Evolutionary conservation across 2,113 vertebrate genomes (phyloP).

Genomic region (Onychorhynchus coronatus): DNA sequence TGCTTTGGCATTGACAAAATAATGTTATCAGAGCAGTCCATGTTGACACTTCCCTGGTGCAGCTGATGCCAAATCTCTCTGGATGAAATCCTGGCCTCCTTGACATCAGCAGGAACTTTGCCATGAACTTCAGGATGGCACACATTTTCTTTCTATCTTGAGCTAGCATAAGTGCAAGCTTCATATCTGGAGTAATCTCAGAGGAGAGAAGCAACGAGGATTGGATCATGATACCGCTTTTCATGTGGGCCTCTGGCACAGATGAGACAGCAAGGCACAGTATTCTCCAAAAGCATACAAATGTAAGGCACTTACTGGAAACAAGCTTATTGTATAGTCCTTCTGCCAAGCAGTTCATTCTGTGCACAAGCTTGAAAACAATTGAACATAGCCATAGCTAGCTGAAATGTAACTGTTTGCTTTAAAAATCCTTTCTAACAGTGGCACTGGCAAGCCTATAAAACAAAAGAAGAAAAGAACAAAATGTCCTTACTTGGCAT

Average conservation of each 20-base stretch:
- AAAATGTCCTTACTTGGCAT: neutral
- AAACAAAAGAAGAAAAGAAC: neutral
- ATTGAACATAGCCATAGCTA: neutral
- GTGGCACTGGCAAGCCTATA: neutral
- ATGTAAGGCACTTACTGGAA: neutral
- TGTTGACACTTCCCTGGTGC: neutral
- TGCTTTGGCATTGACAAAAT: constrained; percentile 20
- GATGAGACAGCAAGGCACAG: neutral
- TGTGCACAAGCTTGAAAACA: neutral
- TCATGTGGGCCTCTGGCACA: neutral
- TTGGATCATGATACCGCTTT: neutral
- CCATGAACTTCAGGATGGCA: constrained; percentile 8
- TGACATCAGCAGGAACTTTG: constrained; percentile 1
- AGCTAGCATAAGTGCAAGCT: neutral
- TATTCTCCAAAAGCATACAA: neutral
- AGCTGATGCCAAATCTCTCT: neutral
- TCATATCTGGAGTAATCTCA: neutral
- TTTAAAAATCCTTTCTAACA: neutral
- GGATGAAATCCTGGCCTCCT: neutral
- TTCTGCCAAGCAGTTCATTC: neutral
- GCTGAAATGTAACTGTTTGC: constrained; percentile 3
- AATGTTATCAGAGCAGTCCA: neutral
- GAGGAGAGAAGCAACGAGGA: neutral
- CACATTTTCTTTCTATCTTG: neutral
- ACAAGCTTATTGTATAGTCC: neutral